Evolutionary conservation across 2,888 invertebrate species (phyloP), one percentile per base, ranked within the genome.

Genomic region (Unio pictorum): DNA sequence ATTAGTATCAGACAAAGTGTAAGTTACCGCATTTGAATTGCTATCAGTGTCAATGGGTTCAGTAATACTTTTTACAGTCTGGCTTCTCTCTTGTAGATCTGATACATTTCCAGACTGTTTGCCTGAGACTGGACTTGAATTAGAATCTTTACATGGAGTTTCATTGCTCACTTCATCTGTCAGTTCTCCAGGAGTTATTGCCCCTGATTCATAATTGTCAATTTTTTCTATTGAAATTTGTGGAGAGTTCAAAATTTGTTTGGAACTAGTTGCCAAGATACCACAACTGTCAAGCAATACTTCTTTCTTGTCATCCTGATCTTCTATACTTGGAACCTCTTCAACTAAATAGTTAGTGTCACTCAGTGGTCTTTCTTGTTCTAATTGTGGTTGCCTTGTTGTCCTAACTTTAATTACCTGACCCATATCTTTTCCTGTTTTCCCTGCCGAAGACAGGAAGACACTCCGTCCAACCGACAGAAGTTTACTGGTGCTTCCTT

Each of bases 271-370:
- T 56, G 88, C 88, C 66, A 90, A 77, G 72, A 90, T 89, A 55
- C 90, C 90, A 75, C 89, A 89, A 65, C 90, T 90, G 56, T 81
- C 84, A 54, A 90, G 82, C n/a, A 89, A 81, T 18, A 89, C 83
- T 59, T 89, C 88, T 28, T 75, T 73, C 63, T 79, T 75, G 30
- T 74, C 73, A 62, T 83, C 81, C 26, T 79, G 73, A 8, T 66
- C 66, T n/a, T 72, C 72, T 15, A 74, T 68, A n/a, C 69, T 70
- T 26, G 34, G 66, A 18, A 72, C 60, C 55, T 71, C 74, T 62
- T 76, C 78, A n/a, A 78, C 59, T n/a, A 72, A 66, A 1, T 75
- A 74, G 59, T 80, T 80, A 66, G 74, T 76, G 23, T 71, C 72
- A 60, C 78, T 75, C 60, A 73, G 68, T 56, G 69, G 71, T 28